Conservation (phyloP, 2,113 vertebrate genomes). For the Sorex fumeus region DNA sequence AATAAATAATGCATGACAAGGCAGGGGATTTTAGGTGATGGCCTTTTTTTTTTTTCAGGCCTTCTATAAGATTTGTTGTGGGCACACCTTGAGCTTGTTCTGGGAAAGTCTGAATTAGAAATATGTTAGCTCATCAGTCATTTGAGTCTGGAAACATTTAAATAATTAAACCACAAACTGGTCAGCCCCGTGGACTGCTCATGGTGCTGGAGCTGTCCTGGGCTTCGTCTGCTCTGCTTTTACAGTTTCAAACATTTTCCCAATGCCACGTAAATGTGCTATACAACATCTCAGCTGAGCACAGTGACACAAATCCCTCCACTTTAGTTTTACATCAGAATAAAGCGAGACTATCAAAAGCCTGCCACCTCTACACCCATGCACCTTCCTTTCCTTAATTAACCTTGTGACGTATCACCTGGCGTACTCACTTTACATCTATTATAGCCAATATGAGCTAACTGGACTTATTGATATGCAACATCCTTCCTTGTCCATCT, state of each 20-base stretch:
- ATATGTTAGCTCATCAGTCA: constrained; percentile 77
- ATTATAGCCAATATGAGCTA: constrained; percentile 44
- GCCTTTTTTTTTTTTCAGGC: neutral
- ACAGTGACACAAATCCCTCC: neutral
- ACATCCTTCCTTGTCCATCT: constrained; percentile 5
- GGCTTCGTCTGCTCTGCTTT: neutral
- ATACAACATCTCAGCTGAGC: neutral
- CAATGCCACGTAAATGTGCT: neutral
- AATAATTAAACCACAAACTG: constrained; percentile 80
- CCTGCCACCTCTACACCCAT: too few relatives aligned
- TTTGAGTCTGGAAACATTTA: constrained; percentile 84
- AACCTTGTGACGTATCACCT: neutral
- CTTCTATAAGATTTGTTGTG: neutral
- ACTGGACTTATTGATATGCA: constrained; percentile 44
- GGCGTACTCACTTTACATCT: constrained; percentile 38
- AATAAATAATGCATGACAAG: too few relatives aligned
- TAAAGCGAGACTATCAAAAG: neutral
- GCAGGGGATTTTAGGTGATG: neutral
- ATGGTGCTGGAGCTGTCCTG: constrained; percentile 17
- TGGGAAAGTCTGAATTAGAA: constrained; percentile 70
- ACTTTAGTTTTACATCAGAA: neutral
- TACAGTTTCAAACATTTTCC: neutral
- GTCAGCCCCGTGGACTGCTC: constrained; percentile 44
- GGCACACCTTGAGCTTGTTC: neutral
- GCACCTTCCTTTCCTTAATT: neutral